Evolutionary conservation across 1,140 invertebrate species (phyloP), one percentile per base, ranked within the genome.

Genomic region (Octopus sinensis): DNA sequence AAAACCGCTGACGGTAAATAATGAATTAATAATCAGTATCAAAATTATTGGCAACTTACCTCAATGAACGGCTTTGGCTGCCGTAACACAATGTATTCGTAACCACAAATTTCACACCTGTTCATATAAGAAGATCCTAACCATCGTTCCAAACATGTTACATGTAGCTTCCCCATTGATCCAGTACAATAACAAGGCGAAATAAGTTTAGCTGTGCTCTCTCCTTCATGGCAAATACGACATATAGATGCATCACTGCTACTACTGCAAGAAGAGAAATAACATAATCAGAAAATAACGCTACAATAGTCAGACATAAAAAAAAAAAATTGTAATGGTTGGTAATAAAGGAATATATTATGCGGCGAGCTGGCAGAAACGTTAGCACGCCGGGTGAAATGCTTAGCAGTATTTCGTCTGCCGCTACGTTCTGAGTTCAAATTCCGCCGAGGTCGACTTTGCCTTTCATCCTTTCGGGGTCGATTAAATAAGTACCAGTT

Each of bases 101-200:
- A 91, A 82, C 92, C 90, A 87, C 93, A 94, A 76, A 94, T 92
- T 87, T 94, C 93, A 88, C 93, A 94, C 30, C 87, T 87, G 82
- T 91, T 91, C 4, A 88, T 90, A 86, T 93, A 92, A 4, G 92
- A 91, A 1, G 91, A 90, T 17, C 92, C 92, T 4, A 95, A 85
- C 94, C 94, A 95, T 80, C 92, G 90, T 86, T 94, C 94, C 54
- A 95, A 89, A 83, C 94, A 95, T 83, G 91, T 92, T 0, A 92
- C 89, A 86, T 95, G 94, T 5, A 94, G 92, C 79, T 93, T 88
- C 13, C 93, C 93, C 76, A 95, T 92, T 3, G 93, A 93, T 3
- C 94, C 94, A 73, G 93, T 90, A 81, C 94, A 94, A 53, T 92
- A 91, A 88, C 93, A 94, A 6, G 93, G 93, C 53, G 93, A 92